Percentiles rank a stretch among this genome's conserved stretches.
These are phyloP conservation scores for Sphaerophoria taeniata DNA, from an alignment of 2,888 invertebrate genomes.

Conservation along the genomic window DNA sequence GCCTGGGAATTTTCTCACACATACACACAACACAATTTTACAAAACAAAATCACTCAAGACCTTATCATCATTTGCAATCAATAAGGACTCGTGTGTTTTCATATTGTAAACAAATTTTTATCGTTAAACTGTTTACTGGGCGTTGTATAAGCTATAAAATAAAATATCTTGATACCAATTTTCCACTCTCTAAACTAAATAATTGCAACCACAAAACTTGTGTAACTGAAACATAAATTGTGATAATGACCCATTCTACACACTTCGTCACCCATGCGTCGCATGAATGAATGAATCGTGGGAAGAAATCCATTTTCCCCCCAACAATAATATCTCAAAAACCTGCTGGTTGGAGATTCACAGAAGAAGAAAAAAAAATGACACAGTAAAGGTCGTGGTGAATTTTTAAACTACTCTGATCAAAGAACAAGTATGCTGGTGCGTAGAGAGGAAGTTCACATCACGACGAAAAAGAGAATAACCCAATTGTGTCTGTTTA, in stretches of 20 bases:
- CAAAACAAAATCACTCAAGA: constrained; percentile 1
- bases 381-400: constrained; percentile 47
- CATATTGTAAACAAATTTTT: constrained; percentile 28
- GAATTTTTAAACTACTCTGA: constrained; percentile 9
- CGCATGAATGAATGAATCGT: constrained; percentile 63
- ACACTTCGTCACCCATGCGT: constrained; percentile 51
- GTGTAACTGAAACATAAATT: constrained; percentile 11
- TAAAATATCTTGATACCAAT: constrained; percentile 41
- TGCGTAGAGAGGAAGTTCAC: constrained; percentile 53
- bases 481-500: constrained; percentile 57
- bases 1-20: constrained; percentile 64
- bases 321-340: constrained; percentile 16
- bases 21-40: constrained; percentile 54
- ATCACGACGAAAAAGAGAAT: not conserved
- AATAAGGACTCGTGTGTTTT: constrained; percentile 19
- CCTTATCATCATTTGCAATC: not conserved
- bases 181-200: constrained; percentile 47
- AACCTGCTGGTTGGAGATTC: constrained; percentile 36
- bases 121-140: constrained; percentile 55
- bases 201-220: constrained; percentile 44
- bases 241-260: constrained; percentile 67
- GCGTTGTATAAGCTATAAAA: constrained; percentile 62
- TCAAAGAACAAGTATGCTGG: constrained; percentile 9
- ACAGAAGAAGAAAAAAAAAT: constrained; percentile 2
- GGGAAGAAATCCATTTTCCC: constrained; percentile 57